These are phyloP conservation scores for Manduca sexta DNA, from an alignment of 1,140 invertebrate genomes.

Conservation along the genomic window DNA sequence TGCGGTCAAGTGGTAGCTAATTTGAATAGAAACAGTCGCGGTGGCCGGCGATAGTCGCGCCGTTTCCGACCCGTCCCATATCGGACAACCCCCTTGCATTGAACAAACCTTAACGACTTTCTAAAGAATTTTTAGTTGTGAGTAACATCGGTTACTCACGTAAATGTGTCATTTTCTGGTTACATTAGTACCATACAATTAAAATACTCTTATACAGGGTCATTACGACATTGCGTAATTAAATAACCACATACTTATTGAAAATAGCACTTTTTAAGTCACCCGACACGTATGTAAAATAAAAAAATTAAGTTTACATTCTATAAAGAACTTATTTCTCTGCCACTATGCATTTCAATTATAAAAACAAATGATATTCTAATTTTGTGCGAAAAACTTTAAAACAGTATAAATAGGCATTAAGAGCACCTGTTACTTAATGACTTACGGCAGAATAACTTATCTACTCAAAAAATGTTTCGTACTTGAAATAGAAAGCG, in stretches of 20 bases:
- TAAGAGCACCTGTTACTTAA: not conserved
- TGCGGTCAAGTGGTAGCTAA: constrained; percentile 20
- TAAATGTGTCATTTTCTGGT: constrained; percentile 9
- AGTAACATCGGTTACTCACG: constrained; percentile 24
- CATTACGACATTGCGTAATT: too few species aligned
- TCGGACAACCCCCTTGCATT: constrained; percentile 16
- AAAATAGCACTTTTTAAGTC: too few species aligned
- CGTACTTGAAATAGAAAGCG: not conserved
- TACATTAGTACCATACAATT: not conserved
- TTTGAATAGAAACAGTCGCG: constrained; percentile 41
- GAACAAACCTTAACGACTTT: constrained; percentile 24
- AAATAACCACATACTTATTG: too few species aligned
- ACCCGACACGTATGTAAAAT: too few species aligned
- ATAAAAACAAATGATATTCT: not conserved
- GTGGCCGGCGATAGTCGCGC: constrained; percentile 24
- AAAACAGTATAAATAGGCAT: not conserved
- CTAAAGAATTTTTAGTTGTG: constrained; percentile 24
- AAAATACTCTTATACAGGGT: not conserved
- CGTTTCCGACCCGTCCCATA: constrained; percentile 29
- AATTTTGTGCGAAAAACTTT: not conserved
- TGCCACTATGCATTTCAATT: not conserved
- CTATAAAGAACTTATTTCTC: too few species aligned
- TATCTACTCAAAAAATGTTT: not conserved
- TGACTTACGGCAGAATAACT: not conserved
- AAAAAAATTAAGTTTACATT: too few species aligned